A percentile compares a stretch with the other conserved stretches of the same genome.
These are phyloP conservation scores for Macquaria australasica DNA, from an alignment of 2,113 vertebrate genomes.

Conservation along the genomic window DNA sequence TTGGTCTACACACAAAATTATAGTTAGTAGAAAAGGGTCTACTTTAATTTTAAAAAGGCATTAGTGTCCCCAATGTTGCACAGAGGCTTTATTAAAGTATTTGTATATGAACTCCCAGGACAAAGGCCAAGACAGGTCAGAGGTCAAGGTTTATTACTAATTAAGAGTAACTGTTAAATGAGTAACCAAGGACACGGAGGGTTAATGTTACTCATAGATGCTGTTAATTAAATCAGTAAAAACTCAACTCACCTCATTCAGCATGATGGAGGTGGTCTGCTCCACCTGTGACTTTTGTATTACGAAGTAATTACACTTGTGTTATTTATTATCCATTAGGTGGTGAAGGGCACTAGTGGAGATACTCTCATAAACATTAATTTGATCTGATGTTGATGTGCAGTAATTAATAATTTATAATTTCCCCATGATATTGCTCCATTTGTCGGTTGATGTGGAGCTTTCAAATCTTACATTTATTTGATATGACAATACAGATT, in stretches of 20 bases:
- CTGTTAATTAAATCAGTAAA: constrained; percentile 40
- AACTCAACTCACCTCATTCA: constrained; percentile 12
- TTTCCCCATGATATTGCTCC: background rate
- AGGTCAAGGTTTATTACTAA: constrained; percentile 1
- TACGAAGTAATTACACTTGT: constrained; percentile 15
- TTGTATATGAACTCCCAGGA: background rate
- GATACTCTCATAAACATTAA: constrained; percentile 7
- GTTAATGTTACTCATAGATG: constrained; percentile 34
- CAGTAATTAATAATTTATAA: background rate
- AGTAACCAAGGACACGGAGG: constrained; percentile 11
- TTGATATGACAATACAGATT: background rate
- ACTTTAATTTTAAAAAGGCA: background rate
- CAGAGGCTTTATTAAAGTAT: background rate
- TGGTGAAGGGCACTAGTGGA: constrained; percentile 3
- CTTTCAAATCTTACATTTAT: background rate
- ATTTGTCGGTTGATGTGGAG: background rate
- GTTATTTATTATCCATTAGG: constrained; percentile 4
- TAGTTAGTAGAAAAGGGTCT: background rate
- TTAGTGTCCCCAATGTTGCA: background rate
- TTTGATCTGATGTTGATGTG: background rate
- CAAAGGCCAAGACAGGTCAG: background rate
- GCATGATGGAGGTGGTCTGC: constrained; percentile 18
- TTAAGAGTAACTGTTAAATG: constrained; percentile 23
- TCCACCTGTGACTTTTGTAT: constrained; percentile 32
- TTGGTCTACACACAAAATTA: too few relatives aligned